Base-by-base conservation (phyloP, 2,888 invertebrate species). In the Eupithecia vulgata region DNA sequence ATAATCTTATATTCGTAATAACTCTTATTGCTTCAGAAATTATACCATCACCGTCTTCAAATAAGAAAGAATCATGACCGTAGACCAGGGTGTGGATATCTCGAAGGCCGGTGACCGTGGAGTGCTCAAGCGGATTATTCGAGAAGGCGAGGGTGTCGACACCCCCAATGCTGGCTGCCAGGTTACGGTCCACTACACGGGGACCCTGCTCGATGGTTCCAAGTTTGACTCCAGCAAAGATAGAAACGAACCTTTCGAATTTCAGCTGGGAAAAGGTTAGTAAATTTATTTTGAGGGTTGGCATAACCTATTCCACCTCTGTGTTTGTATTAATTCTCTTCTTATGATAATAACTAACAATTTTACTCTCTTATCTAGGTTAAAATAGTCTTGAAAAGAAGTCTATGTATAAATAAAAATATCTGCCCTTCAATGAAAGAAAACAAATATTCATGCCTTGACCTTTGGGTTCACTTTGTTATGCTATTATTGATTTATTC, bases 201-300 rank as follows among this genome's bases (percentile, higher is more conserved):
- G 99, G 42, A 97, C 97, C 2, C 95, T 99, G 42, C 85, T 96
- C 37, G 97, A 98, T 91, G 99, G 99, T 57, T 96, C 97, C 5
- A 96, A 97, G 85, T 99, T 99, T 87, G 99, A 99, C 91, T 98
- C 98, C 0, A 99, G 98, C 88, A 95, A 96, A 80, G 97, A 97
- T 81, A 95, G 98, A 75, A 96, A 96, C 77, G 96, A 97, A 76
- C 97, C 97, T 1, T 99, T 99, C 86, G 95, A 96, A 83, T 99
- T 99, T 88, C 95, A 95, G 79, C 93, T 99, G 66, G 98, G 98
- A 76, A 96, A 97, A 96, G 97, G 98, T 97, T 92, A 84, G 83
- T 12, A 48, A 59, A 71, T 37, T 66, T 78, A 66, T 70, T 52
- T 34, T 35, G 37, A 25, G 40, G 37, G 40, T n/a, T 65, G 37